Base-by-base conservation (phyloP, 30 jellyfish, hydroid and myxozoan genomes). In the Hydra vulgaris region DNA sequence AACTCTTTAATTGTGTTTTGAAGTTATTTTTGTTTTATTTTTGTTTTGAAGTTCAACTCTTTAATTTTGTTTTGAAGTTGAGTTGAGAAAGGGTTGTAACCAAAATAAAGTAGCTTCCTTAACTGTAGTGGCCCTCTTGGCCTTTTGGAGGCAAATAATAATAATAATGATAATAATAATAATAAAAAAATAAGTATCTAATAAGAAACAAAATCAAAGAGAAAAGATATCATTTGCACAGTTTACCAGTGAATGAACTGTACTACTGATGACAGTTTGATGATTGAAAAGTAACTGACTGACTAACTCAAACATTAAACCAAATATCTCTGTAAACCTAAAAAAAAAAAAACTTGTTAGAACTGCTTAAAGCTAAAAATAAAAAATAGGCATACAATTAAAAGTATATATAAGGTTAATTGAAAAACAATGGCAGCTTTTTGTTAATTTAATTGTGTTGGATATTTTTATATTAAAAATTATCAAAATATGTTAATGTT, bases 151-250 rank as follows among this genome's bases (percentile, higher is more conserved):
- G n/a, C n/a, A n/a, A n/a, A n/a, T n/a, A 40, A 40, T 40, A 40
- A 40, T 40, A 40, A 40, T 40, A 12, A 40, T 3, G 61, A 3
- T 40, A 40, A 40, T 3, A 12, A 40, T 3, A 40, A 40, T 3
- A 40, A 40, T 3, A 40, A 40, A 3, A 12, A 5, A 40, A 12
- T 12, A 12, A 3, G 5, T 40, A 40, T 40, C 61, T 12, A 3
- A 40, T 40, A 40, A 3, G 5, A 5, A 40, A 40, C 12, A 12
- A 3, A 5, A 40, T 3, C 12, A 40, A 40, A 40, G 1, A 75
- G 83, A 75, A 75, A 75, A 75, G 83, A 75, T 75, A 75, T 75
- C 53, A 75, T 75, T 20, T 16, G 56, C 71, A 18, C 83, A 23
- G 23, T 26, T 40, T 70, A 75, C 21, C 24, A 25, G 26, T 25